Conservation (phyloP, 2,888 invertebrate species). For the Himalopsyche anomala region DNA sequence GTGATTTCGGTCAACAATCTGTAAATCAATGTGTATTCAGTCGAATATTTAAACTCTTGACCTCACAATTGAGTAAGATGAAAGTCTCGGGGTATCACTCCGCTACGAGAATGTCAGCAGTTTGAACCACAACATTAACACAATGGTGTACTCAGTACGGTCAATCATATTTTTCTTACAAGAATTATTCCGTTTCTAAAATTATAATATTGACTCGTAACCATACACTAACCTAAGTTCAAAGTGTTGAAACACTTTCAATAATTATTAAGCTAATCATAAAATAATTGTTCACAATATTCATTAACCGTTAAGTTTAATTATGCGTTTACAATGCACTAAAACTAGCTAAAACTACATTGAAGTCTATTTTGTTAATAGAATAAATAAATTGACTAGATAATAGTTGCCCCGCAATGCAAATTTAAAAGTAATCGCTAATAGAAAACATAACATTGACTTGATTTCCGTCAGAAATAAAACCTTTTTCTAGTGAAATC, state of each 20-base stretch:
- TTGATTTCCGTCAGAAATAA: no score
- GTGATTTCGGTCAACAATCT: no score
- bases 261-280: conserved; percentile 7
- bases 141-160: background rate
- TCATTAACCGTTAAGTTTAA: conserved; percentile 24
- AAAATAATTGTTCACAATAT: conserved; percentile 27
- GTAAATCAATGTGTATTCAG: no score
- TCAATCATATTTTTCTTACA: background rate
- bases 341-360: conserved; percentile 17
- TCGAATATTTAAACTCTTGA: no score
- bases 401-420: background rate
- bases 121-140: conserved; percentile 3
- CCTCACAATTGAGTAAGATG: no score
- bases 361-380: conserved; percentile 17
- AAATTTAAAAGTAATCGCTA: background rate
- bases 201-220: conserved; percentile 22
- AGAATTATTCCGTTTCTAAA: conserved; percentile 21
- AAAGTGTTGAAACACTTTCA: conserved; percentile 1
- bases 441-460: no score
- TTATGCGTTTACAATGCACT: conserved; percentile 36
- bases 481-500: no score
- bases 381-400: conserved; percentile 31
- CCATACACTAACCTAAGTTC: background rate
- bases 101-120: background rate
- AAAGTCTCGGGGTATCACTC: no score